A percentile compares a stretch with the other conserved stretches of the same genome.
phyloP scores from a whole-genome alignment of 2,113 vertebrate species.

The Nothocercus julius region DNA sequence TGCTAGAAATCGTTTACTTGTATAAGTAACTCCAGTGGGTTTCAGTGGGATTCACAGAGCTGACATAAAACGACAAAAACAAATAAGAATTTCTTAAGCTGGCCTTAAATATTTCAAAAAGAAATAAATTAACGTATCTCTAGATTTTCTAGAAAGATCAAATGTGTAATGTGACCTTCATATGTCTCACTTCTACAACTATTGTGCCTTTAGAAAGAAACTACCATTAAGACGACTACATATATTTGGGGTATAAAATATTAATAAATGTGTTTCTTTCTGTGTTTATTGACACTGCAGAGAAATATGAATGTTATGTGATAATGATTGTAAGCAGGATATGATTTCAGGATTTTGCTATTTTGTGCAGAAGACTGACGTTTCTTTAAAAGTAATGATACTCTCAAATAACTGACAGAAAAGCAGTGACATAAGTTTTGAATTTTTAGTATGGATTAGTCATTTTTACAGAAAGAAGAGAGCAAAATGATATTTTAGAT shows the following conservation, averaged over 20 bases:
- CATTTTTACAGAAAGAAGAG: not conserved
- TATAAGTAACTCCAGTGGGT: not conserved
- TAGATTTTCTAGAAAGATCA: not conserved
- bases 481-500: not conserved
- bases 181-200: not conserved
- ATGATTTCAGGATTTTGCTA: not conserved
- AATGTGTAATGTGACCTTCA: not conserved
- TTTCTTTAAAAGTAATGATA: not conserved
- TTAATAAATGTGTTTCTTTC: not conserved
- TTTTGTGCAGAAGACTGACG: not conserved
- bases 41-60: not conserved
- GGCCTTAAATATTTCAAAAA: not conserved
- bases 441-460: not conserved
- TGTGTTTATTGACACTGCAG: not conserved
- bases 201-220: not conserved
- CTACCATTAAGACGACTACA: not conserved
- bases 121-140: not conserved
- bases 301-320: not conserved
- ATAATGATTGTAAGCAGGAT: rapidly evolving
- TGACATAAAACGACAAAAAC: not conserved
- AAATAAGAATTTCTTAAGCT: not conserved
- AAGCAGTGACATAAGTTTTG: not conserved
- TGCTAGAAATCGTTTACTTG: not conserved
- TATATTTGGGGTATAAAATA: not conserved
- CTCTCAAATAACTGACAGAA: not conserved